Evolutionary conservation across 2,113 vertebrate genomes (phyloP), one percentile per base, ranked within the genome.

Genomic region (Tenebrosternarchus preto): DNA sequence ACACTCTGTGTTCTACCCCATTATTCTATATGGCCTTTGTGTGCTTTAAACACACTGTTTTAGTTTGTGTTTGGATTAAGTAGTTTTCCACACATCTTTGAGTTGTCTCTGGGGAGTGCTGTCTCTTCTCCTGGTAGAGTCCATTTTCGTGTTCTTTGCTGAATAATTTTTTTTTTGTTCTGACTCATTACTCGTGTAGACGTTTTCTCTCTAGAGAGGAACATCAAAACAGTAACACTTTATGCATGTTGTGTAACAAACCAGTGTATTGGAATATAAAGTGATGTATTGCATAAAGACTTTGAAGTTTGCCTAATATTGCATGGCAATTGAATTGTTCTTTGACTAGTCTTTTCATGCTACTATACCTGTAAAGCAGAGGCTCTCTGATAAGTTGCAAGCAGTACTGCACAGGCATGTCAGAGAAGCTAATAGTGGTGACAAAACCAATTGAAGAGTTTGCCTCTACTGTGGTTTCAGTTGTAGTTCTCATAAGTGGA

Each of bases 301-400:
- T 31, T 20, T 22, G 11, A 57, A 33, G 27, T 20, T 33, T 33
- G 70, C 17, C 12, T 15, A 50, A 12, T 12, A 50, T 50, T 50
- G 43, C 12, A 50, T 50, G 12, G 11, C 15, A 50, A 50, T 50
- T 9, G 4, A 29, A 33, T 8, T 53, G 31, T 31, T 27, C 33
- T 39, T 39, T 64, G 17, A 20, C 17, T 27, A 31, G 27, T 66
- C 27, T 63, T 70, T 71, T 19, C 9, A 71, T 71, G 24, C 19
- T 24, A 19, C 9, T 66, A 3, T 75, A 80, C 79, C 79, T 80
- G 71, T 59, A 80, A 56, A 67, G 24, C 5, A 80, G 71, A 68
- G 79, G 79, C 50, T 80, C 79, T 80, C 53, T 67, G 22, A 80
- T 75, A 11, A 80, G 79, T 53, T 80, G 71, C 70, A 80, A 33